These are phyloP conservation scores for Aptenodytes forsteri DNA, from an alignment of 2,113 vertebrate species.

Conservation along the genomic window DNA sequence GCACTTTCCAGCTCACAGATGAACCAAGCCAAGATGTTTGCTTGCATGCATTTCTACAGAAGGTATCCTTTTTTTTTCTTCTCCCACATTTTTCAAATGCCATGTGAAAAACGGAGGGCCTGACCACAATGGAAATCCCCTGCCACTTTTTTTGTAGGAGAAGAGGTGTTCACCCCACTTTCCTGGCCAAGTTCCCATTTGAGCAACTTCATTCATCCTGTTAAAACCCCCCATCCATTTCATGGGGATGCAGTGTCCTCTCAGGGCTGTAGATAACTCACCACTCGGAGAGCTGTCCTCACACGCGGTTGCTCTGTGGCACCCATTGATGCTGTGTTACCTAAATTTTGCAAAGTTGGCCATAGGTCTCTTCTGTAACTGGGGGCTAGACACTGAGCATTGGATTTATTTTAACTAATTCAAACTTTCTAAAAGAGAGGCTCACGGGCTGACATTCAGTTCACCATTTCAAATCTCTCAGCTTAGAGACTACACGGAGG, in stretches of 20 bases:
- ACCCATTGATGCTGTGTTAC: rapidly evolving
- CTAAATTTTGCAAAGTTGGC: not conserved
- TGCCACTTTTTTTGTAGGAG: not conserved
- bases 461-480: not conserved
- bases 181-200: not conserved
- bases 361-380: not conserved
- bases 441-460: not conserved
- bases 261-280: not conserved
- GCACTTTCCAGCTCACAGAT: not conserved
- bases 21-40: not conserved
- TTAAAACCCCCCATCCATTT: not conserved
- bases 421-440: not conserved
- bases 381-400: not conserved
- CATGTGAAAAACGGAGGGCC: not conserved
- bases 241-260: not conserved
- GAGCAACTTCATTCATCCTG: not conserved
- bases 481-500: not conserved
- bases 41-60: not conserved
- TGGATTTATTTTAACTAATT: not conserved
- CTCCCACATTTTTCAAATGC: not conserved
- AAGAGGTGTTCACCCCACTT: not conserved
- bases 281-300: not conserved
- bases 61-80: not conserved
- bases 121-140: not conserved
- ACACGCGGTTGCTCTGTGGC: rapidly evolving